These are phyloP conservation scores for Apis dorsata DNA, from an alignment of 1,140 invertebrate species.

Conservation along the genomic window DNA sequence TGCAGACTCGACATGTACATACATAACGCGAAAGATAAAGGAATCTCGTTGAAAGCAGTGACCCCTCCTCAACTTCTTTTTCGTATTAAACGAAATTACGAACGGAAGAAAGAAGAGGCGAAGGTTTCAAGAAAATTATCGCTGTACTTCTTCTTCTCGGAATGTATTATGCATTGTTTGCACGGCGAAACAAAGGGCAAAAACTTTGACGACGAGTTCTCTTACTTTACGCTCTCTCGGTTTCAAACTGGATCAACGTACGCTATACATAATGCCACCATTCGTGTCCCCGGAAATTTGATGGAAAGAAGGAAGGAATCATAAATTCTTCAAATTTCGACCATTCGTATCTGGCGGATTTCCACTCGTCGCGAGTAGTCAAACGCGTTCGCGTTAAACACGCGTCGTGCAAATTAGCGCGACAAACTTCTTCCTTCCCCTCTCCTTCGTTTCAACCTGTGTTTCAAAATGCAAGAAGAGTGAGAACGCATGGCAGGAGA, in stretches of 20 bases:
- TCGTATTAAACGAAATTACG: background rate
- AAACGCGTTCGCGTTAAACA: conserved; percentile 13
- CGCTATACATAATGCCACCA: background rate
- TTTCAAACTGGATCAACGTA: background rate
- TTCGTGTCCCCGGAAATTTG: background rate
- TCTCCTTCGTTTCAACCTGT: too few relatives aligned
- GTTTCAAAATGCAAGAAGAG: background rate
- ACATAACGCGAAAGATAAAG: background rate
- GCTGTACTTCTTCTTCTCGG: background rate
- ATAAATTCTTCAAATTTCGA: conserved; percentile 6
- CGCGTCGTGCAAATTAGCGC: background rate
- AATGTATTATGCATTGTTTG: background rate
- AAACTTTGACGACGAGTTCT: background rate
- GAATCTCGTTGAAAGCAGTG: background rate
- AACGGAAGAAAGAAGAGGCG: background rate
- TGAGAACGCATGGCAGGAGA: conserved; percentile 4
- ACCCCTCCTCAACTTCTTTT: background rate
- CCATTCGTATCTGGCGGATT: background rate
- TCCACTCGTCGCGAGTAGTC: background rate
- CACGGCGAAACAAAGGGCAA: background rate
- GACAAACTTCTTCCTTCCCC: background rate
- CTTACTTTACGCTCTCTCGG: background rate
- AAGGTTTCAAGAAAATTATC: background rate
- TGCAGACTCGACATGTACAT: too few relatives aligned
- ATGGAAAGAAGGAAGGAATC: background rate